Evolutionary conservation across 1,140 invertebrate genomes (phyloP), one percentile per base, ranked within the genome.

Genomic region (Euwallacea similis): DNA sequence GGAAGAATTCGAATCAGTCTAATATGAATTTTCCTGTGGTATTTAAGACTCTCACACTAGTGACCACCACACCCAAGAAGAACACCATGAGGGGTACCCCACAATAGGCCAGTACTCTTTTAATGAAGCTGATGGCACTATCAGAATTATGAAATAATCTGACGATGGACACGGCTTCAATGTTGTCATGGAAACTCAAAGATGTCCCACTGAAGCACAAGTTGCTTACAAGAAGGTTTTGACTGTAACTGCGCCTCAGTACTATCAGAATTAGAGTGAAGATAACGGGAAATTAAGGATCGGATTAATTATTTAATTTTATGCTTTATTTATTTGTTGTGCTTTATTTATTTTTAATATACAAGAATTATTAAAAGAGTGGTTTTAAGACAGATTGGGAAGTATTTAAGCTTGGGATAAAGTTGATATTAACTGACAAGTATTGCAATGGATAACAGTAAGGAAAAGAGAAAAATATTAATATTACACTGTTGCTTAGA

Each of bases 131-230:
- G 84, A 85, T 77, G 86, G 87, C 42, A 85, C 84, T 7, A 83
- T 86, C 63, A 81, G 86, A 61, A 86, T 84, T 2, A 89, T 90
- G 47, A 86, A 88, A 75, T 91, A 91, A 79, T 88, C 87, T 0
- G 89, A 89, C 41, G 89, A 91, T 77, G 87, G 89, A 69, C 86
- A 88, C 74, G 89, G 89, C 10, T 89, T 89, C 79, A 80, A 85
- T 47, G 82, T 84, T 75, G 85, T 84, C 42, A 84, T 86, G 54
- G 79, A 83, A 74, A 85, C 84, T 76, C 82, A 84, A 44, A 83
- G 68, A 13, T 8, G 70, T 10, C 64, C 68, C 10, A 47, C 67
- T 54, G 13, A 21, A 46, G 46, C 62, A 10, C 61, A 47, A 44
- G 61, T 54, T 42, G 59, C 59, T 16, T 61, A 42, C 42, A 61